These are phyloP conservation scores for Eupithecia dodoneata DNA, from an alignment of 2,888 invertebrate genomes.

Conservation along the genomic window DNA sequence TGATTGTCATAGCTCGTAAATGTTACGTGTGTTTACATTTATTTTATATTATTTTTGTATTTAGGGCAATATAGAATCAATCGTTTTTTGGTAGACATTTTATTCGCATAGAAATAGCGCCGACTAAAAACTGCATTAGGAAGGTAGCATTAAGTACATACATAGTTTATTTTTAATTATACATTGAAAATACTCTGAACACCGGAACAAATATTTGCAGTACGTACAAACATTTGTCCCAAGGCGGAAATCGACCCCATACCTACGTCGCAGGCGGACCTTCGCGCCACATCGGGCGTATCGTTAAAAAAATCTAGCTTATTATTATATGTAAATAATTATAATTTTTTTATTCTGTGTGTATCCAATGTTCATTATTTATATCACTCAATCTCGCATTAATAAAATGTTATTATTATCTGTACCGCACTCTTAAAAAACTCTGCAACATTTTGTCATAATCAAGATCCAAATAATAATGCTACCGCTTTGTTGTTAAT, in stretches of 20 bases:
- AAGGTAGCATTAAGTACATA: too few species aligned
- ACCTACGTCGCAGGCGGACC: too few species aligned
- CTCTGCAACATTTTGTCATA: background rate
- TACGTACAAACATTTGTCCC: too few species aligned
- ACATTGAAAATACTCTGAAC: too few species aligned
- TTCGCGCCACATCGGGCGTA: too few species aligned
- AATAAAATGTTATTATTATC: background rate
- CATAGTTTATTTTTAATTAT: too few species aligned
- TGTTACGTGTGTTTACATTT: constrained; percentile 68
- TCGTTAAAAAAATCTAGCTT: too few species aligned
- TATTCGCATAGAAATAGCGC: constrained; percentile 2
- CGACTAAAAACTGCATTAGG: too few species aligned
- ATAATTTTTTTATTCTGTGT: background rate
- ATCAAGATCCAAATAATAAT: constrained; percentile 1
- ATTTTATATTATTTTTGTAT: constrained; percentile 45
- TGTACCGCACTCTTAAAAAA: background rate
- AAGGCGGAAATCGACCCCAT: too few species aligned
- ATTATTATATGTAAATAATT: too few species aligned
- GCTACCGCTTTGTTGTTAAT: constrained; percentile 36
- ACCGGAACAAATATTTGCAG: too few species aligned
- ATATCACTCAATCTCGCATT: background rate
- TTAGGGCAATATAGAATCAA: constrained; percentile 42
- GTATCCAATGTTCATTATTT: background rate
- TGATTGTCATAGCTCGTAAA: constrained; percentile 80
- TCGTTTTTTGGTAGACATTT: constrained; percentile 40